Evolutionary conservation across 1,140 invertebrate genomes (phyloP).

Genomic region (Popillia japonica): DNA sequence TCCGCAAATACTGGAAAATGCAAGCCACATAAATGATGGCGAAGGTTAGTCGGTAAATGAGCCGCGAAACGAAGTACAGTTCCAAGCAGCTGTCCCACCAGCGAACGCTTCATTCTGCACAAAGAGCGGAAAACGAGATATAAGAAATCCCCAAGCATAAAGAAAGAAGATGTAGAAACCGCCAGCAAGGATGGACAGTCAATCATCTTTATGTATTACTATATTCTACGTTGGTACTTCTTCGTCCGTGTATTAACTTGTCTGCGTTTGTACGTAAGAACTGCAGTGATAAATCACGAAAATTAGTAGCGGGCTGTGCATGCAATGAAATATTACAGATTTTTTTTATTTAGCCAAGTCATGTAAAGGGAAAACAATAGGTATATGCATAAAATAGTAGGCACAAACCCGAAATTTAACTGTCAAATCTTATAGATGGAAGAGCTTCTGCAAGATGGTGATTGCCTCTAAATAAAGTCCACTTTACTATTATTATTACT

Average conservation of each 20-base stretch:
- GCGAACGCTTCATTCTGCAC: constrained; percentile 32
- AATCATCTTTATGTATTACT: constrained; percentile 26
- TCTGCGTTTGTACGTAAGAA: neutral
- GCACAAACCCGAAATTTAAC: too few species aligned
- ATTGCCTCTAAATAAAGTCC: too few species aligned
- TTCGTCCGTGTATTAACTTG: constrained; percentile 7
- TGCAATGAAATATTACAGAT: too few species aligned
- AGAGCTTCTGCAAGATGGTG: too few species aligned
- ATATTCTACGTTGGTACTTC: neutral
- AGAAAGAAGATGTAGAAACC: neutral
- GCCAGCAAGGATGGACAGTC: neutral
- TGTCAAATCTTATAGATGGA: too few species aligned
- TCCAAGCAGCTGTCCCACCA: constrained; percentile 3
- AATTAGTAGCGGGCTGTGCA: neutral
- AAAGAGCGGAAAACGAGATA: constrained; percentile 1
- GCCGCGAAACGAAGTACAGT: constrained; percentile 40
- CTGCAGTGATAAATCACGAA: constrained; percentile 1
- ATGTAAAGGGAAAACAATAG: too few species aligned
- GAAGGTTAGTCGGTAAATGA: constrained; percentile 40
- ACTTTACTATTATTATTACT: too few species aligned
- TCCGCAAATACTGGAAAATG: neutral
- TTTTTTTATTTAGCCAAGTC: too few species aligned
- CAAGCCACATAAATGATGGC: constrained; percentile 22
- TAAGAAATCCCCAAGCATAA: neutral
- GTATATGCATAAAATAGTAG: too few species aligned